Evolutionary conservation across 1,140 invertebrate species (phyloP), one percentile per base, ranked within the genome.

Genomic region (Nasonia longicornis): DNA sequence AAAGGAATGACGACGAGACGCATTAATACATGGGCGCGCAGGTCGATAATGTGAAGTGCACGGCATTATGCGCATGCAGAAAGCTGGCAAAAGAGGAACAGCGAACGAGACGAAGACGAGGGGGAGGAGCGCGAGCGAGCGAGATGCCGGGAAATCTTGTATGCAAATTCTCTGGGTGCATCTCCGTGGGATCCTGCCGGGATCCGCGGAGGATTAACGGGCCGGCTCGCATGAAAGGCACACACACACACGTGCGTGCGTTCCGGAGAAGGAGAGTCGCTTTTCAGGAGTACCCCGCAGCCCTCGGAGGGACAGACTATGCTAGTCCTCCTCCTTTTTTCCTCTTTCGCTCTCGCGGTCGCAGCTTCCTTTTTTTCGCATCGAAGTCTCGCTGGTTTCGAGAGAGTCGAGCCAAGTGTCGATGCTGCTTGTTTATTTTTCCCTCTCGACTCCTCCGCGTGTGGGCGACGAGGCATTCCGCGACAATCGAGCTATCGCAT

Each of bases 141-240:
- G 86, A 89, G 88, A 90, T 88, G 87, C 86, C 87, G 87, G 83
- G 64, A 89, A 88, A 91, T 90, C 90, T 91, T 90, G 90, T 91
- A 91, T 91, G 90, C 89, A 91, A 91, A 91, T 91, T 91, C 89
- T 86, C 85, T 87, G 85, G 88, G 87, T 90, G 90, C 90, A 91
- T 90, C 89, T 89, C 87, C 89, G 89, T 91, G 89, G 90, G 89
- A 91, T 89, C 89, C 89, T 88, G 87, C 84, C 86, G 87, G 89
- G 89, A 90, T 90, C 87, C 87, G 86, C 86, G 85, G 85, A 90
- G 90, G 89, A 90, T 91, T 90, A 90, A 90, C 89, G 88, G 89
- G 89, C 89, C 90, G 90, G 90, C 89, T 87, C 84, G 87, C 87
- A 88, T 90, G 89, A 91, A 90, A 91, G 89, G 70, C 73, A 58